A percentile compares a stretch with the other conserved stretches of the same genome.
phyloP scores from a whole-genome alignment of 2,888 invertebrate genomes.

The Scaptomyza reducta region DNA sequence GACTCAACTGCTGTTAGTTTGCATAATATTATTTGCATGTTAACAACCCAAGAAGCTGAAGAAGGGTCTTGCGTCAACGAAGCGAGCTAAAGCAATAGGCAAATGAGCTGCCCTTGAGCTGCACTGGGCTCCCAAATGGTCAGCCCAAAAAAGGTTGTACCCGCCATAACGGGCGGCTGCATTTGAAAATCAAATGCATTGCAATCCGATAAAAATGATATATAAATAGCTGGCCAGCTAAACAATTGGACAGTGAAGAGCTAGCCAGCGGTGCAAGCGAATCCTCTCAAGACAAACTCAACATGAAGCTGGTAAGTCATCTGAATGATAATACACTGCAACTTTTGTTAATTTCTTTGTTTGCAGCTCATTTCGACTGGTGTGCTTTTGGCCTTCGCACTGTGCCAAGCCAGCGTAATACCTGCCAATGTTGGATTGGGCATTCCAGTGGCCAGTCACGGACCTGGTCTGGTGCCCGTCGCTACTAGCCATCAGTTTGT shows the following conservation, averaged over 20 bases:
- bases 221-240: slow-evolving; percentile 37
- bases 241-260: slow-evolving; percentile 44
- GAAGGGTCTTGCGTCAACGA: slow-evolving; percentile 51
- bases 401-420: slow-evolving; percentile 54
- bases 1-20: slow-evolving; percentile 6
- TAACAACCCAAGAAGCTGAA: neutral
- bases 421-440: slow-evolving; percentile 55
- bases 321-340: neutral
- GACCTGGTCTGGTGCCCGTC: slow-evolving; percentile 70
- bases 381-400: slow-evolving; percentile 32
- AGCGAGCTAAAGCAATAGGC: slow-evolving; percentile 45
- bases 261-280: slow-evolving; percentile 18
- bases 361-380: slow-evolving; percentile 27
- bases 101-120: slow-evolving; percentile 61
- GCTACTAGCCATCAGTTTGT: slow-evolving; percentile 79
- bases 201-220: slow-evolving; percentile 21
- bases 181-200: slow-evolving; percentile 56
- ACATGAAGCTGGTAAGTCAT: slow-evolving; percentile 60
- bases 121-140: slow-evolving; percentile 40
- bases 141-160: slow-evolving; percentile 22
- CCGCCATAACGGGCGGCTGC: slow-evolving; percentile 36
- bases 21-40: neutral
- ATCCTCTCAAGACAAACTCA: slow-evolving; percentile 11
- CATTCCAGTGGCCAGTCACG: slow-evolving; percentile 28
- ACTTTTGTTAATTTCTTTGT: neutral